Percentiles rank a stretch among this genome's conserved stretches.
These are phyloP conservation scores for Phymatocera aterrima DNA, from an alignment of 2,888 invertebrate genomes.

Conservation along the genomic window DNA sequence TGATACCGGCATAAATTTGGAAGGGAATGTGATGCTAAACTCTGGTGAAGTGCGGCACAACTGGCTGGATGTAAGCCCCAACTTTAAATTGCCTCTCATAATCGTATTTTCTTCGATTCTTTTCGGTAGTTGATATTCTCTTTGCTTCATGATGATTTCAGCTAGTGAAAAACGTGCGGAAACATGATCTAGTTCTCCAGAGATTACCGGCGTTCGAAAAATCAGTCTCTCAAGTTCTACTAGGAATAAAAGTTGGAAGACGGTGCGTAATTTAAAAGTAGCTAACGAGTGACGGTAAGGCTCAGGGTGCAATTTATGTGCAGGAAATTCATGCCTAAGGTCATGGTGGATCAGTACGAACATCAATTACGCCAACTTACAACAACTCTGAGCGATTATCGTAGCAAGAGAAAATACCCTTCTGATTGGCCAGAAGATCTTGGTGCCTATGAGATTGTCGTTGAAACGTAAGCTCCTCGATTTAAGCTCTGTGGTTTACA, in stretches of 20 bases:
- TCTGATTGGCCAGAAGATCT: slow-evolving; percentile 84
- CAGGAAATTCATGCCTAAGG: slow-evolving; percentile 93
- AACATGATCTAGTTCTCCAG: slow-evolving; percentile 84
- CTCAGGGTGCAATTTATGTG: slow-evolving; percentile 75
- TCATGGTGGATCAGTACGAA: slow-evolving; percentile 91
- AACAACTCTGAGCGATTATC: slow-evolving; percentile 88
- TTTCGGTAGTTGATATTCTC: background rate
- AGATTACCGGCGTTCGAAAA: slow-evolving; percentile 90
- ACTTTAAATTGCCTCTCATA: slow-evolving; percentile 8
- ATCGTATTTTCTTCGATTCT: slow-evolving; percentile 7
- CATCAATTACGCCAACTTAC: slow-evolving; percentile 88
- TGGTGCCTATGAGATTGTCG: slow-evolving; percentile 87
- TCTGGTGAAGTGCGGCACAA: slow-evolving; percentile 95
- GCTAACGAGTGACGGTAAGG: slow-evolving; percentile 68
- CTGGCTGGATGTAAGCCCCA: slow-evolving; percentile 89
- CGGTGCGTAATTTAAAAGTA: slow-evolving; percentile 77
- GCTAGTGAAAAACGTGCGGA: slow-evolving; percentile 88
- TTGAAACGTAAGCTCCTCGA: slow-evolving; percentile 86
- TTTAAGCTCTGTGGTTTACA: no score
- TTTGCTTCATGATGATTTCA: slow-evolving; percentile 71
- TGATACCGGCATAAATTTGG: slow-evolving; percentile 93
- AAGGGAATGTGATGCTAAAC: slow-evolving; percentile 92
- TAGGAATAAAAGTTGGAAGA: slow-evolving; percentile 89
- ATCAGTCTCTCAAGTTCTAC: slow-evolving; percentile 88
- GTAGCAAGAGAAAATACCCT: slow-evolving; percentile 82